These are phyloP conservation scores for Trachelipus rathkii DNA, from an alignment of 1,140 invertebrate species.

Conservation along the genomic window DNA sequence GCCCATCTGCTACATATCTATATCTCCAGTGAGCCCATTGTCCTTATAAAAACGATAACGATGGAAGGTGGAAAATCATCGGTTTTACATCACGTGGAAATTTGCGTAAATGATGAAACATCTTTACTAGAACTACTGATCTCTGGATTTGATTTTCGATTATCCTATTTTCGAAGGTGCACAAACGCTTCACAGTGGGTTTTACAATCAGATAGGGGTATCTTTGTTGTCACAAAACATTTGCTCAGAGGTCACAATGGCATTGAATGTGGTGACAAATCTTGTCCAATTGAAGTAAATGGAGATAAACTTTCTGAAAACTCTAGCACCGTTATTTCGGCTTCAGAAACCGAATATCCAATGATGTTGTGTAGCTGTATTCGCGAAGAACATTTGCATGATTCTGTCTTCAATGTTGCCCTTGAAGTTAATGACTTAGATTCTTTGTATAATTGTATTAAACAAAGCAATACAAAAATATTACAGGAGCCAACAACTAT, in stretches of 20 bases:
- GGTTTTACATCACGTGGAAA: no score
- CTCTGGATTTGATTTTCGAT: conserved; percentile 35
- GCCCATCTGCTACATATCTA: no score
- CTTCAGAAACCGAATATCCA: conserved; percentile 1
- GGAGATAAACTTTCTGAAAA: no score
- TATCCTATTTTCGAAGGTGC: background rate
- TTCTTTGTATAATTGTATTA: conserved; percentile 46
- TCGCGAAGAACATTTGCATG: conserved; percentile 40
- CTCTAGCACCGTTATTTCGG: no score
- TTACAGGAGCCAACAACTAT: conserved; percentile 39
- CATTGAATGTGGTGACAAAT: background rate
- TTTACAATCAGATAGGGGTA: conserved; percentile 49
- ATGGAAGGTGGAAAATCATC: no score
- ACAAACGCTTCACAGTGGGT: conserved; percentile 49
- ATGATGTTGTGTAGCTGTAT: conserved; percentile 46
- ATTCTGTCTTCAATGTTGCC: conserved; percentile 55
- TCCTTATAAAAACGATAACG: no score
- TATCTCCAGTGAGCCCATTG: no score
- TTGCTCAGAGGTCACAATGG: background rate
- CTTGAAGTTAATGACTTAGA: conserved; percentile 53
- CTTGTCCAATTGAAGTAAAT: no score
- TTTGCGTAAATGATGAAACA: no score
- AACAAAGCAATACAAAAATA: conserved; percentile 38
- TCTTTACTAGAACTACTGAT: no score
- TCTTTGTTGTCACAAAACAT: conserved; percentile 52